phyloP scores from a whole-genome alignment of 2,888 invertebrate species.

The Chrysopilus asiliformis region DNA sequence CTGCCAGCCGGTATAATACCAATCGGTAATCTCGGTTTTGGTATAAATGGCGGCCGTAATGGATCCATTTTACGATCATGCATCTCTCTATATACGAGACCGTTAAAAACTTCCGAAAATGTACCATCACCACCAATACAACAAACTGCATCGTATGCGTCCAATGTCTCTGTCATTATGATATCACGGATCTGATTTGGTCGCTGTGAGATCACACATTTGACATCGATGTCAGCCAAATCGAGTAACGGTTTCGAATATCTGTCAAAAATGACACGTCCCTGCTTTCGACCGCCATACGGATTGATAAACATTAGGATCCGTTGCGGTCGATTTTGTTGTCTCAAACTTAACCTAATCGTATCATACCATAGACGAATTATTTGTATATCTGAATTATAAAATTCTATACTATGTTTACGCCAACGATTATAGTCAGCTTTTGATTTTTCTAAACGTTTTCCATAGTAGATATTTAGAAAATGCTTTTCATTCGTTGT shows the following conservation, averaged over 20 bases:
- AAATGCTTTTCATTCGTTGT: slow-evolving; percentile 38
- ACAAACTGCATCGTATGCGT: slow-evolving; percentile 52
- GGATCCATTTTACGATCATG: slow-evolving; percentile 26
- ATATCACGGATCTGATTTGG: slow-evolving; percentile 65
- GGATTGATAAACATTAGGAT: slow-evolving; percentile 74
- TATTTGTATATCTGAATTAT: slow-evolving; percentile 45
- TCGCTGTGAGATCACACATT: slow-evolving; percentile 54
- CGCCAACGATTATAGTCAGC: slow-evolving; percentile 45
- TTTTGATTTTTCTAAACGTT: slow-evolving; percentile 29
- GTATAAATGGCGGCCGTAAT: slow-evolving; percentile 27
- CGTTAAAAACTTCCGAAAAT: slow-evolving; percentile 67
- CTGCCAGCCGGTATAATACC: slow-evolving; percentile 56
- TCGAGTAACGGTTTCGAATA: slow-evolving; percentile 52
- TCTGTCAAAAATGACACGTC: slow-evolving; percentile 57
- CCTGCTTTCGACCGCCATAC: slow-evolving; percentile 64
- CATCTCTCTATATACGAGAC: slow-evolving; percentile 46
- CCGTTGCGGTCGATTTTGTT: slow-evolving; percentile 46
- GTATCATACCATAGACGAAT: slow-evolving; percentile 50
- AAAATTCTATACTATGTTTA: slow-evolving; percentile 42
- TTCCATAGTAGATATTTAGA: slow-evolving; percentile 45
- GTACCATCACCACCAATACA: slow-evolving; percentile 83
- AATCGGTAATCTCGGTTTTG: slow-evolving; percentile 36
- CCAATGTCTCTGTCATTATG: slow-evolving; percentile 41
- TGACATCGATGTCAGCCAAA: slow-evolving; percentile 51
- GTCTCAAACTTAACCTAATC: slow-evolving; percentile 34